Evolutionary conservation across 1,140 invertebrate species (phyloP), one percentile per base, ranked within the genome.

Genomic region (Cryptotermes secundus): DNA sequence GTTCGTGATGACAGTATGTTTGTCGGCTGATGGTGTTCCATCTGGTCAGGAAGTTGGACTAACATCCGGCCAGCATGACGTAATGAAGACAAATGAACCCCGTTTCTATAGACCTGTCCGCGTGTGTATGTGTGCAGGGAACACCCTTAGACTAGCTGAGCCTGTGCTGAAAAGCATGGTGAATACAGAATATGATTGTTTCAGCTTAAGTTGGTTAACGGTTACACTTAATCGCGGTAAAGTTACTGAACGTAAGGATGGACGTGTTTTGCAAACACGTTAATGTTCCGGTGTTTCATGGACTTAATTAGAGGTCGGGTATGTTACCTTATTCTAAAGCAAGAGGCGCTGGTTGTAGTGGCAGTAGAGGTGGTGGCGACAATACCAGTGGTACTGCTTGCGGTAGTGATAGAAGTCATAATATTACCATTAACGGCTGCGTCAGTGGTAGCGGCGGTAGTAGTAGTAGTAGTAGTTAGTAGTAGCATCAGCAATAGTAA

Each of bases 51-150:
- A 72, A 59, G 53, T 12, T 59, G 53, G 53, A 22, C 53, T 19
- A n/a, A 4, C 59, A n/a, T 72, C 59, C 59, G 59, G 59, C 9
- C 26, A n/a, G 26, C 7, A 72, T 14, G 59, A 72, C 59, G 59
- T 72, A 72, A 72, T 72, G 59, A 72, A 72, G 59, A 72, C 59
- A 72, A 72, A 72, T 72, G 59, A 72, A n/a, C 26, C 9, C 26
- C 31, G 7, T n/a, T 31, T 72, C n/a, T 72, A 72, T 31, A 31
- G 26, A 72, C 26, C 59, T 26, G 31, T 6, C n/a, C 0, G 59
- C 31, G 53, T 59, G 59, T 72, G 59, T 31, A n/a, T 3, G n/a
- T 26, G n/a, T 26, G 26, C 0, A 31, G 59, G 59, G 59, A 72
- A n/a, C 26, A n/a, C 26, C 59, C 59, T 31, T 26, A 31, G 6